Percentiles rank a stretch among this genome's conserved stretches.
phyloP scores from a whole-genome alignment of 2,888 invertebrate species.

The Atethmia centrago region DNA sequence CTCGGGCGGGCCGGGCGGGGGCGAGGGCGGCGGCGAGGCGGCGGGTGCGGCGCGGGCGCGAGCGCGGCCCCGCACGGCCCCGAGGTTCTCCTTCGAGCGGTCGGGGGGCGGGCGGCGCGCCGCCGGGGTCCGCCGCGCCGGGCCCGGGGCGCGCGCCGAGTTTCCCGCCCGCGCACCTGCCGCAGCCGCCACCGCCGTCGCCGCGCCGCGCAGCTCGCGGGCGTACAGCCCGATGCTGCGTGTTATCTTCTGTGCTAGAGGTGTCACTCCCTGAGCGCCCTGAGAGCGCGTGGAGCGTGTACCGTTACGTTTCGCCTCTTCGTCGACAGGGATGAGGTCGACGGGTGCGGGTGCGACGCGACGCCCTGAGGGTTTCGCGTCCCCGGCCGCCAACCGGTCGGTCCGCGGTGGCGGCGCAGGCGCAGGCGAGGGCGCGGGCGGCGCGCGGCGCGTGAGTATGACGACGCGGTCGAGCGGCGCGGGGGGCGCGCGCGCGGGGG shows the following conservation, averaged over 20 bases:
- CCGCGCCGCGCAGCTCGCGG: constrained; percentile 74
- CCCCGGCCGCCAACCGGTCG: constrained; percentile 55
- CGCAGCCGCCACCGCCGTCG: constrained; percentile 71
- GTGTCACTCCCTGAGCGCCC: constrained; percentile 66
- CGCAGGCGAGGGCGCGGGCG: constrained; percentile 63
- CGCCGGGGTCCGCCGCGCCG: constrained; percentile 83
- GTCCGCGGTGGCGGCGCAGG: constrained; percentile 62
- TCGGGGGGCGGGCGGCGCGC: constrained; percentile 78
- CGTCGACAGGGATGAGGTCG: constrained; percentile 63
- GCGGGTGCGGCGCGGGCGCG: constrained; percentile 77
- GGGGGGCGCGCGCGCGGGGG: no score
- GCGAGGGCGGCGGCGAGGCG: constrained; percentile 68
- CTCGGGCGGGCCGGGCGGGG: constrained; percentile 62
- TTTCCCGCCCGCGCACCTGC: constrained; percentile 81
- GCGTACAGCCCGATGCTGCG: constrained; percentile 76
- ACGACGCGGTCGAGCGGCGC: constrained; percentile 79
- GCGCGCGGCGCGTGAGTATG: constrained; percentile 79
- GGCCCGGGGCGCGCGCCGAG: constrained; percentile 85
- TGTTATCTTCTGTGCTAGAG: constrained; percentile 75
- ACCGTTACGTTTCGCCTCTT: constrained; percentile 61
- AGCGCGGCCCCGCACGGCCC: constrained; percentile 79
- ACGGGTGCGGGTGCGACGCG: constrained; percentile 60
- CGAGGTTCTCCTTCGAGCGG: constrained; percentile 88
- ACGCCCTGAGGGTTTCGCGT: constrained; percentile 54
- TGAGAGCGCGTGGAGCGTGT: constrained; percentile 74